phyloP scores from a whole-genome alignment of 2,113 vertebrate genomes.

The Xenopus borealis region DNA sequence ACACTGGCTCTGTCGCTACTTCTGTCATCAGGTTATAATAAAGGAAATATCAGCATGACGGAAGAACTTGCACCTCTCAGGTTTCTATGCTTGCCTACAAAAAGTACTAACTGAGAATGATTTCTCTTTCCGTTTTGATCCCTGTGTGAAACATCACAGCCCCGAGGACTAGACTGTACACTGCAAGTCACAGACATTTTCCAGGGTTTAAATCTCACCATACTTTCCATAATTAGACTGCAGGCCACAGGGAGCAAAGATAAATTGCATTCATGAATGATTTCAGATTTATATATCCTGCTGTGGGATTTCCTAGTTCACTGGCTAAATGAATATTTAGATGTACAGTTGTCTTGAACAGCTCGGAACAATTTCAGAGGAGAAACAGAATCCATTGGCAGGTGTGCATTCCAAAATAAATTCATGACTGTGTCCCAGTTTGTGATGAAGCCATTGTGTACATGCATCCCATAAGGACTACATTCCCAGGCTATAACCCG shows the following conservation, averaged over 20 bases:
- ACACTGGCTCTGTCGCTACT: too few species aligned
- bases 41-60: too few species aligned
- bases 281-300: constrained; percentile 31
- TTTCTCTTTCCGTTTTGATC: too few species aligned
- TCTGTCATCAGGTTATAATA: too few species aligned
- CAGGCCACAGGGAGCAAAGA: constrained; percentile 11
- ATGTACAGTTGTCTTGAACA: constrained; percentile 11
- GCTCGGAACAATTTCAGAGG: neutral
- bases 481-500: constrained; percentile 12
- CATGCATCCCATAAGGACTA: neutral
- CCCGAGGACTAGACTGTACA: too few species aligned
- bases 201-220: too few species aligned
- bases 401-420: constrained; percentile 33
- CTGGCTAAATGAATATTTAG: constrained; percentile 11
- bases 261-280: constrained; percentile 25
- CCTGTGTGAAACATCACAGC: too few species aligned
- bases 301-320: constrained; percentile 28
- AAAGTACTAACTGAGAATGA: too few species aligned
- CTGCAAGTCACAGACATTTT: too few species aligned
- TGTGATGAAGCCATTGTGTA: neutral
- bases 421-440: constrained; percentile 14
- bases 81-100: too few species aligned
- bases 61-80: too few species aligned
- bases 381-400: constrained; percentile 17
- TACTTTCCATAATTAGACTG: constrained; percentile 9